A percentile compares a stretch with the other conserved stretches of the same genome.
Evolutionary conservation across 2,113 vertebrate genomes (phyloP).

Genomic region (Sphyrna mokarran): DNA sequence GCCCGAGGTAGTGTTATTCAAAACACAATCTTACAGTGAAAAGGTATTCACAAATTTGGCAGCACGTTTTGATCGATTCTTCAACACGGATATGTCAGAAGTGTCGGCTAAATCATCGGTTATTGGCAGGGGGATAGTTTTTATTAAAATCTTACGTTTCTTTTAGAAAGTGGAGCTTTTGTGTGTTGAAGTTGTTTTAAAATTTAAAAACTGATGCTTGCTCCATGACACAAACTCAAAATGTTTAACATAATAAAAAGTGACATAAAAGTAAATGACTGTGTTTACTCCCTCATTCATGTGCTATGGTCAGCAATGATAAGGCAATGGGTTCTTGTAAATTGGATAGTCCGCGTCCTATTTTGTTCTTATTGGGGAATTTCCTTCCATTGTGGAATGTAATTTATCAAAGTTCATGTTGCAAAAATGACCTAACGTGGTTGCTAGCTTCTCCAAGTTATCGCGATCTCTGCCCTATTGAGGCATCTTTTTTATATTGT

Average conservation of each 20-base stretch:
- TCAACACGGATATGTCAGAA: not conserved
- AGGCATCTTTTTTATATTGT: not conserved
- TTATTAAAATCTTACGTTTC: not conserved
- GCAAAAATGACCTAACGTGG: not conserved
- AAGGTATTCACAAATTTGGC: not conserved
- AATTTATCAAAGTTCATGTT: not conserved
- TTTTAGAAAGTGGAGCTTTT: not conserved
- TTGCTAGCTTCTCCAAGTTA: not conserved
- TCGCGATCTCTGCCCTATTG: not conserved
- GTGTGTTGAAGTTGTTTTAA: not conserved
- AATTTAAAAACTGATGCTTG: not conserved
- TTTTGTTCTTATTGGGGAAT: not conserved
- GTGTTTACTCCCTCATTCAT: not conserved
- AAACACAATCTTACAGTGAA: conserved; percentile 4
- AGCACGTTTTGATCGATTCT: not conserved
- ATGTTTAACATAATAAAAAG: not conserved
- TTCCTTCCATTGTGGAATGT: not conserved
- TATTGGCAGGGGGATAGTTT: not conserved
- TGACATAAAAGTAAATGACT: not conserved
- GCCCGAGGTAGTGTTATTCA: conserved; percentile 25
- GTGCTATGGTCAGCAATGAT: not conserved
- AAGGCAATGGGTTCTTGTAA: conserved; percentile 3
- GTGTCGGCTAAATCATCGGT: not conserved
- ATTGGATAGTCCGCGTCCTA: not conserved
- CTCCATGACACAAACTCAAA: not conserved